These are phyloP conservation scores for Stratiomys singularior DNA, from an alignment of 2,888 invertebrate species.

Conservation along the genomic window DNA sequence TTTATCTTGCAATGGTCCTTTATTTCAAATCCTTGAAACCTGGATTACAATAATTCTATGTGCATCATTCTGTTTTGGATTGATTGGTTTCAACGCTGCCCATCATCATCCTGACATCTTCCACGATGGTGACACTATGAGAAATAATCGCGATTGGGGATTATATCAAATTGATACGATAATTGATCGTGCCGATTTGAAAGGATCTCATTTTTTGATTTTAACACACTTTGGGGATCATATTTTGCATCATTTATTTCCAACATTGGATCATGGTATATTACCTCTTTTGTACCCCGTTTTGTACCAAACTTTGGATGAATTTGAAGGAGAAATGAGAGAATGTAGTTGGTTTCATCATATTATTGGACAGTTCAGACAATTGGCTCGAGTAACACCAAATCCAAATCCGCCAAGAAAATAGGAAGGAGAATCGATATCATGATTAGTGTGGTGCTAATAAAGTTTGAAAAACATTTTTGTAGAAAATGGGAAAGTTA, in stretches of 20 bases:
- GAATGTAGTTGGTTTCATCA: constrained; percentile 71
- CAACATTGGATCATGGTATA: constrained; percentile 81
- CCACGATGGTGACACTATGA: constrained; percentile 78
- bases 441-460: too few relatives aligned
- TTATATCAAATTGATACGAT: constrained; percentile 79
- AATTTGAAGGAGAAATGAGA: constrained; percentile 62
- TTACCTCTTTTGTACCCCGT: constrained; percentile 74
- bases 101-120: constrained; percentile 84
- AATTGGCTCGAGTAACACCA: constrained; percentile 67
- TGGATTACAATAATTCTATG: constrained; percentile 70
- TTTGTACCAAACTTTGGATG: constrained; percentile 61
- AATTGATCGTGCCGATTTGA: constrained; percentile 76
- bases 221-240: constrained; percentile 83
- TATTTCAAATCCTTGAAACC: constrained; percentile 57
- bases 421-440: too few relatives aligned
- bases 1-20: constrained; percentile 58
- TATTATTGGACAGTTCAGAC: constrained; percentile 74
- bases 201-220: constrained; percentile 74
- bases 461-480: too few relatives aligned
- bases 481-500: too few relatives aligned
- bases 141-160: constrained; percentile 77
- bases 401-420: constrained; percentile 61
- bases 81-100: constrained; percentile 77
- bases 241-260: constrained; percentile 82
- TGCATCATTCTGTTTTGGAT: constrained; percentile 71